Evolutionary conservation across 1,140 invertebrate genomes (phyloP), one percentile per base, ranked within the genome.

Genomic region (Sitodiplosis mosellana): DNA sequence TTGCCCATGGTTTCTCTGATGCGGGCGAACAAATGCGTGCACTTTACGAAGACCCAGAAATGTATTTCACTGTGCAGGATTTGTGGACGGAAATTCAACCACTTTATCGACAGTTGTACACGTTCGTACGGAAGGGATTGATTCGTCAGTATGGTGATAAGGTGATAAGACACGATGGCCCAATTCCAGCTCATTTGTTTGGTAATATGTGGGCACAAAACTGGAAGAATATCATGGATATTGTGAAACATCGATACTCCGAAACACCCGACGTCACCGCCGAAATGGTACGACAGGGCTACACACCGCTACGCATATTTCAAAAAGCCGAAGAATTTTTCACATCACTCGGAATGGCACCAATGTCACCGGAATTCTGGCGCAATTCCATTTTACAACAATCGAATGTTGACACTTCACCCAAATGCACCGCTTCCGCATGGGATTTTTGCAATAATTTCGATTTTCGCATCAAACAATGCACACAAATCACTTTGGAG

Each of bases 391-490:
- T 88, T 66, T 66, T 87, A 22, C 76, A 77, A 49, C 74, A 78
- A 52, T 82, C 82, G 0, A 58, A 70, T n/a, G 74, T 83, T 43
- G 66, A 78, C 53, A 74, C 80, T 49, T 47, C 36, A 12, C 75
- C 83, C 0, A 79, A 83, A 47, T 93, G 89, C 55, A 86, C 85
- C 22, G 76, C 88, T 1, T 87, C 84, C 49, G 87, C 87, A 2
- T 88, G 83, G 80, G 87, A 92, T 66, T 86, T 91, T 65, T 89
- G 81, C 57, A 84, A 88, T 57, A 68, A 72, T 53, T 71, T 80
- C 21, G 85, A 90, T 63, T 87, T 79, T 58, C 87, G 89, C 56
- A 89, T 94, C 46, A 92, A 92, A 59, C 84, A 89, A 64, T 95
- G 90, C 59, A 87, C 87, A 0, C 75, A 81, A 57, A 73, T 89